Conservation (phyloP, 2,113 vertebrate species). For the Odobenus rosmarus region DNA sequence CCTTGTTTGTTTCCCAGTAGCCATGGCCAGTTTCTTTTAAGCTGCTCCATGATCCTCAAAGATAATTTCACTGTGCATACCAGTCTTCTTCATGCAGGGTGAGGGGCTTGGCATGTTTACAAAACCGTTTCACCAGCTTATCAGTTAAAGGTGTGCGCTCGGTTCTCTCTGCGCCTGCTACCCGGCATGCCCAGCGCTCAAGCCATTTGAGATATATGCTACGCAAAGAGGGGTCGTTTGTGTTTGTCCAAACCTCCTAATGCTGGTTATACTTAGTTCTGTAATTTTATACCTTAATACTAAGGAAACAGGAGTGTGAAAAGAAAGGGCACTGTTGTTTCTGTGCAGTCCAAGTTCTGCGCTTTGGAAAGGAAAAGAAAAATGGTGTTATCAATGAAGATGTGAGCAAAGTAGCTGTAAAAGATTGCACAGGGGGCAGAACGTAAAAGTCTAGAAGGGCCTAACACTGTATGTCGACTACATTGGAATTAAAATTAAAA, state of each 20-base stretch:
- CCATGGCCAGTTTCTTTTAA: neutral
- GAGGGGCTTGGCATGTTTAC: neutral
- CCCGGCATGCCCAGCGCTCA: neutral
- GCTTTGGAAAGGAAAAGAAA: neutral
- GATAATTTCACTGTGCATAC: neutral
- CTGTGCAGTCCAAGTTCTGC: neutral
- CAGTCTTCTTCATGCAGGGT: neutral
- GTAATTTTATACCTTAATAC: neutral
- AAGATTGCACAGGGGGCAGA: neutral
- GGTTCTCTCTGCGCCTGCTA: neutral
- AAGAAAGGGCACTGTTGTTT: neutral
- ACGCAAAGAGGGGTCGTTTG: neutral
- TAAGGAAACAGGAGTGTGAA: neutral
- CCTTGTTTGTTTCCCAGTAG: neutral
- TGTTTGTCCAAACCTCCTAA: neutral
- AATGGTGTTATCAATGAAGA: neutral
- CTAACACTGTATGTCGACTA: neutral
- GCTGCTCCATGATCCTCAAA: neutral
- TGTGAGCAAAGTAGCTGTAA: neutral
- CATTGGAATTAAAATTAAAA: neutral
- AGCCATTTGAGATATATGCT: neutral
- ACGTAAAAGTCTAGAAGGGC: neutral
- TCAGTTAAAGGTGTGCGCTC: neutral
- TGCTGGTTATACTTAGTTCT: neutral
- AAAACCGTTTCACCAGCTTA: neutral